Evolutionary conservation across 1,140 invertebrate species (phyloP), one percentile per base, ranked within the genome.

Genomic region (Papilio polytes): DNA sequence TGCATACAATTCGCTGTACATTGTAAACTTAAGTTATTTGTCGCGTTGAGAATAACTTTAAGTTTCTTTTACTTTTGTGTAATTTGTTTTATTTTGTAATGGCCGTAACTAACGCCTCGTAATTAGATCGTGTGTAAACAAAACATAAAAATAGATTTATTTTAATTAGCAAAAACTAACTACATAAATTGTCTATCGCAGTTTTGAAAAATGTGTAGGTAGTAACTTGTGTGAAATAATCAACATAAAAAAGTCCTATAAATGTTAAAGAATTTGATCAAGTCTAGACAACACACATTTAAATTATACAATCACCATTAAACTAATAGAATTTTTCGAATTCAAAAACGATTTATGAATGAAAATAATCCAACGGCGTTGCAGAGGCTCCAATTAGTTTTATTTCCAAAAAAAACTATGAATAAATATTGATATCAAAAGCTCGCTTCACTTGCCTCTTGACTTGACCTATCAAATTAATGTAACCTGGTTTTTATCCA

Each of bases 401-500:
- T 74, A 48, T 76, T 76, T 76, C 9, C 3, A 46, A 74, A 76
- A 76, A 70, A 31, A 70, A 31, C 26, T 70, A 70, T 70, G 46
- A 51, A 53, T 76, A 76, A 76, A 76, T 22, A 22, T 31, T 15
- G 20, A 12, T 26, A 53, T 76, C 41, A 76, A 76, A 15, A 31
- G 20, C 46, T 53, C 44, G 74, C 41, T 51, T 20, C 44, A 51
- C 44, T 51, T 76, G 41, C 22, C 36, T 20, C 41, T 48, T 76
- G 41, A 46, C 46, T 76, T 76, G 46, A 76, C 72, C 72, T 74
- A 74, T 46, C 72, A 74, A 74, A 74, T 74, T 74, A 74, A 46
- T 76, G 31, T 76, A 76, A 51, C 74, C 74, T 51, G 74, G 31
- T 76, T 76, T 66, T 51, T 53, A 53, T 51, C 44, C 20, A 31